Conservation (phyloP, 2,888 invertebrate genomes). For the Augochlorella aurata region DNA sequence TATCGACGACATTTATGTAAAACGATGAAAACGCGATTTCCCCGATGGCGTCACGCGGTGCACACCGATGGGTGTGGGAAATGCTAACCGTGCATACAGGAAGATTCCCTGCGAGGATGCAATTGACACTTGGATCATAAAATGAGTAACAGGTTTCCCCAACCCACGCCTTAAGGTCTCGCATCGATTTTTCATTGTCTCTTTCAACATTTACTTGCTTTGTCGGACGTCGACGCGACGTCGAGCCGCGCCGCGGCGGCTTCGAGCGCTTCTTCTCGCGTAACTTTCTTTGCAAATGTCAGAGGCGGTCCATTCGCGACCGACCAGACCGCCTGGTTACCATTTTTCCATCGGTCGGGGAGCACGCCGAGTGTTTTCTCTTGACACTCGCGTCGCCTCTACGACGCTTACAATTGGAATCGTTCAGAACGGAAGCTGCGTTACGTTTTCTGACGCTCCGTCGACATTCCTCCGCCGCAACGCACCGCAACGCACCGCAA, state of each 20-base stretch:
- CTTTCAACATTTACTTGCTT: conserved; percentile 18
- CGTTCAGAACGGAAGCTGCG: background rate
- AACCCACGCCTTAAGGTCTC: background rate
- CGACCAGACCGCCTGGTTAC: background rate
- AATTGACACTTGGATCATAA: background rate
- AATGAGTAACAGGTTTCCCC: conserved; percentile 15
- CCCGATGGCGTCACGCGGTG: background rate
- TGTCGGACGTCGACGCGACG: conserved; percentile 1
- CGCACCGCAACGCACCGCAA: background rate
- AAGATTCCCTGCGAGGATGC: background rate
- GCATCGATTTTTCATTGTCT: background rate
- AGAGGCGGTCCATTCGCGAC: conserved; percentile 32
- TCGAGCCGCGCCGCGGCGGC: background rate
- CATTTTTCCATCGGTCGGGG: conserved; percentile 5
- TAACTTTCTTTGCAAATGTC: conserved; percentile 66
- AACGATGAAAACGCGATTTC: background rate
- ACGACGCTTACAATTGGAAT: background rate
- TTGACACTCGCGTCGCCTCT: background rate
- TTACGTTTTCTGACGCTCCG: background rate
- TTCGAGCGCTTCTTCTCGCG: background rate
- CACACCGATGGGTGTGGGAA: background rate
- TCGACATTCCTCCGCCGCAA: background rate
- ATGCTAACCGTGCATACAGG: background rate
- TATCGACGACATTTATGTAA: background rate
- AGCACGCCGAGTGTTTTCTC: conserved; percentile 21